Percentiles rank a stretch among this genome's conserved stretches.
These are phyloP conservation scores for Scaptomyza hsui DNA, from an alignment of 1,140 invertebrate genomes.

Conservation along the genomic window DNA sequence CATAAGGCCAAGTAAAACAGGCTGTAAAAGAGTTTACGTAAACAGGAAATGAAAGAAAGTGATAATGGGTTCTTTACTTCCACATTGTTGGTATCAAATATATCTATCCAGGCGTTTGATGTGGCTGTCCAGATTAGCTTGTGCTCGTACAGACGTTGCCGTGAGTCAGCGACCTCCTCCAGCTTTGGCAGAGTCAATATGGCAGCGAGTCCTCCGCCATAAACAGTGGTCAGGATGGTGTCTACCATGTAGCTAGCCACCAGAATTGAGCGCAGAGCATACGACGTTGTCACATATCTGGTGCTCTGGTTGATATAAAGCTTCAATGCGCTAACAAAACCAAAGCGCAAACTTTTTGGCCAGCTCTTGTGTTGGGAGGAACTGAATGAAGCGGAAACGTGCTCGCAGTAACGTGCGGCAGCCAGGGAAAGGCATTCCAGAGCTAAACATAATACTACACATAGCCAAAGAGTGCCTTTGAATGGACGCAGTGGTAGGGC, in stretches of 20 bases:
- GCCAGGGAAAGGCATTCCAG: conserved; percentile 55
- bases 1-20: conserved; percentile 47
- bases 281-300: conserved; percentile 55
- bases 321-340: conserved; percentile 62
- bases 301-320: conserved; percentile 72
- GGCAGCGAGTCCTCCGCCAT: conserved; percentile 68
- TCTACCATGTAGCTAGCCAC: conserved; percentile 75
- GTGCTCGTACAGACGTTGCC: conserved; percentile 61
- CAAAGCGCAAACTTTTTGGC: conserved; percentile 55
- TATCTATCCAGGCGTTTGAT: conserved; percentile 61
- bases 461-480: conserved; percentile 63
- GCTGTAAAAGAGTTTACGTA: conserved; percentile 31
- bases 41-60: no score
- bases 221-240: conserved; percentile 74
- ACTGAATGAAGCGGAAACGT: background rate
- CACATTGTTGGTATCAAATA: conserved; percentile 31
- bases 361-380: background rate
- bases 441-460: conserved; percentile 50
- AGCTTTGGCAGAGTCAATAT: conserved; percentile 75
- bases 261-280: conserved; percentile 60
- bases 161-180: conserved; percentile 72
- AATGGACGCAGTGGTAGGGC: conserved; percentile 66
- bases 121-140: conserved; percentile 66
- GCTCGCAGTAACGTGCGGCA: conserved; percentile 44
- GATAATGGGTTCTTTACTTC: conserved; percentile 47